Evolutionary conservation across 2,888 invertebrate species (phyloP), one percentile per base, ranked within the genome.

Genomic region (Trachelus tabidus): DNA sequence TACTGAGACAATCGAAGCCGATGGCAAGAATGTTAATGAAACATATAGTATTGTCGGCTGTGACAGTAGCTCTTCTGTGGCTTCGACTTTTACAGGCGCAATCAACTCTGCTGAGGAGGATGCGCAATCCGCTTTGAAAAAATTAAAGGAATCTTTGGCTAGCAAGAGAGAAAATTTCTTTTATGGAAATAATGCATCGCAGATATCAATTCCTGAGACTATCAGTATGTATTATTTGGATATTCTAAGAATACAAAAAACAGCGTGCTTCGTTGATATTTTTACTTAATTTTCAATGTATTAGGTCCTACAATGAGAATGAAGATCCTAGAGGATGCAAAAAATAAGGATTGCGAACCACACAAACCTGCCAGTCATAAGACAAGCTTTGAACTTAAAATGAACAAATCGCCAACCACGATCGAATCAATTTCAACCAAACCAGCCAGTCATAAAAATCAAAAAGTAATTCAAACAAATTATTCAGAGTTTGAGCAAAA

Each of bases 321-420:
- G 34, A 79, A 71, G 34, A 79, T 85, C 73, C 37, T 86, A 12
- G 77, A 73, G 12, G 69, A 85, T 69, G 79, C 78, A 0, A 83
- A 81, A 37, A 87, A 85, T 76, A 84, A 82, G 76, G 83, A 85
- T 76, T 89, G 87, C 76, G 83, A 88, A 79, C 86, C 88, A 1
- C 85, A 89, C 79, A 90, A 90, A 76, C 89, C 89, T 11, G 90
- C 89, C 30, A 89, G 87, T 80, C 89, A 90, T 75, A 87, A 86
- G 80, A 89, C 86, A 0, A 84, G 85, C 76, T 78, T 89, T 1
- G 86, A 89, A 75, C 87, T 86, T 9, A 88, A 83, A 77, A 79
- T 69, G 15, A 83, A 75, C 68, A 88, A 84, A 78, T 89, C 85
- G n/a, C 77, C 81, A 0, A 79, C 79, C n/a, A 83, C 85, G 34